Base-by-base conservation (phyloP, 1,140 invertebrate species). In the Temnothorax longispinosus region DNA sequence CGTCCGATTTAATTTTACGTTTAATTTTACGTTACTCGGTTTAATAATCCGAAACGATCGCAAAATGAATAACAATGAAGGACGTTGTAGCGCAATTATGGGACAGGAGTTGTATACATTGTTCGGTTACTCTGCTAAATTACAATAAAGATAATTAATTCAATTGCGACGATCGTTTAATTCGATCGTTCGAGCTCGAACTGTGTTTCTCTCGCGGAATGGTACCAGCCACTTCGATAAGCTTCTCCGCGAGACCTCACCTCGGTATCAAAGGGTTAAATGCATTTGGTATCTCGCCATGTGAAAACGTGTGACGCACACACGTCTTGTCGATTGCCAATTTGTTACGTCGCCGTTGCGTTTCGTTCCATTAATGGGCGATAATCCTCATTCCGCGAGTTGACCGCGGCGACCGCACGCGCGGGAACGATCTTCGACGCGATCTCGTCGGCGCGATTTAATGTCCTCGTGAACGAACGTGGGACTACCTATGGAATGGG, bases 311-410 rank as follows among this genome's bases (percentile, higher is more conserved):
- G 69, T 69, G 80, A 84, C 52, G 41, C 47, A 18, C 47, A 18
- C 38, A 8, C 13, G 6, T 74, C 80, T 58, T 60, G 54, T 72
- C 69, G 47, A 84, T 62, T 60, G 54, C 15, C 69, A 60, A 50
- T 74, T 84, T 47, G 69, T 84, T 75, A 74, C 38, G 41, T 62
- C 54, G 52, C 21, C 35, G 27, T 44, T 27, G 27, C 54, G 67
- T 82, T 80, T 60, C 13, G 41, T 27, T 60, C 18, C 2, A 21
- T 71, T 84, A 84, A 84, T 62, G 13, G 44, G 0, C 54, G 18
- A 58, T 84, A 84, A 84, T 75, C 18, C 15, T 41, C 77, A 52
- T 80, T 56, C 54, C 52, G 67, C 52, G 67, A 72, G 60, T 82
- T 44, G 38, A 74, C 18, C 47, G 35, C 27, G 7, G 13, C 27